phyloP scores from a whole-genome alignment of 2,888 invertebrate genomes.

The Melieria crassipennis region DNA sequence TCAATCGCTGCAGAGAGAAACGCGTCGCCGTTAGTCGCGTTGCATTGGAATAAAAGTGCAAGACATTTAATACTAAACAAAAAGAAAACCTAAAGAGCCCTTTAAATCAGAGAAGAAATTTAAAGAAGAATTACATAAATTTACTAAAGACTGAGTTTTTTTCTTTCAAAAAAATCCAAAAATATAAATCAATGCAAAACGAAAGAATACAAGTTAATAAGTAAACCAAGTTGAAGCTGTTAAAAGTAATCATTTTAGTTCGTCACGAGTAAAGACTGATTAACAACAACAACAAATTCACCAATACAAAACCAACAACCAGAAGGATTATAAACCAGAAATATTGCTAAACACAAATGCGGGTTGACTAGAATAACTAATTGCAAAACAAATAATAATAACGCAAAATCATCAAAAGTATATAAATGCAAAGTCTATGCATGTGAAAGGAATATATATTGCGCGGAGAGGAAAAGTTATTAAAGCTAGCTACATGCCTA shows the following conservation, averaged over 20 bases:
- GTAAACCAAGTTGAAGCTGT: too few species aligned
- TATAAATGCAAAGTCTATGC: too few species aligned
- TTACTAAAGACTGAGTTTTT: constrained; percentile 38
- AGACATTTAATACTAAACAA: constrained; percentile 15
- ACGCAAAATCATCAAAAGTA: constrained; percentile 8
- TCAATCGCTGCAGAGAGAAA: constrained; percentile 17
- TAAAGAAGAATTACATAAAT: constrained; percentile 21
- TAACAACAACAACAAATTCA: constrained; percentile 42
- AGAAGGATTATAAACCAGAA: constrained; percentile 17
- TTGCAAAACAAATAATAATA: constrained; percentile 2
- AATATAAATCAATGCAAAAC: constrained; percentile 10
- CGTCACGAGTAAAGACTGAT: constrained; percentile 55
- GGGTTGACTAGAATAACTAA: constrained; percentile 31
- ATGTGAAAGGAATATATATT: background rate
- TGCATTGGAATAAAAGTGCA: background rate
- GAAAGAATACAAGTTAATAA: background rate
- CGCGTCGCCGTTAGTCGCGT: too few species aligned
- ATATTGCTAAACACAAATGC: constrained; percentile 16
- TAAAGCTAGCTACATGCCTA: constrained; percentile 5
- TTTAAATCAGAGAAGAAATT: background rate
- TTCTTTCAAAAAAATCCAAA: constrained; percentile 15
- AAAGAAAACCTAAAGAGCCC: constrained; percentile 14
- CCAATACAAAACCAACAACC: constrained; percentile 17
- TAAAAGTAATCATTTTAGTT: constrained; percentile 11
- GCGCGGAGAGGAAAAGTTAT: constrained; percentile 9